Base-by-base conservation (phyloP, 1,140 invertebrate genomes). In the Eciton burchellii region DNA sequence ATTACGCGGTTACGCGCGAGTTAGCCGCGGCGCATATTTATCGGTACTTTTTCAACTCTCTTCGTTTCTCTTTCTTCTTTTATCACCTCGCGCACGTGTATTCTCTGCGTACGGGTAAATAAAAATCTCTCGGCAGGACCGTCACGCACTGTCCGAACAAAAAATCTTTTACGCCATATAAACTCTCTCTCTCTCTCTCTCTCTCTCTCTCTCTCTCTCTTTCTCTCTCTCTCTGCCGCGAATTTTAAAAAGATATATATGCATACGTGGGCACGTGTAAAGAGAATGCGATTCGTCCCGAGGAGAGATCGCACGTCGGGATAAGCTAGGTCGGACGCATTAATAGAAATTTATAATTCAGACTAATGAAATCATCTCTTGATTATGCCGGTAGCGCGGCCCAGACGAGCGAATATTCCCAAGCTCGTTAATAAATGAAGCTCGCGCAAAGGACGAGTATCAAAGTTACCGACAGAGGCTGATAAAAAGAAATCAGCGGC, bases 401-500 rank as follows among this genome's bases (percentile, higher is more conserved):
- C 43, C 21, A 14, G 21, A 68, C 54, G 54, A 57, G 63, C 63
- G 74, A 81, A 72, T 52, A 81, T 70, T 81, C 82, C 59, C 70
- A 21, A 65, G 74, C 74, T 81, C 74, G 84, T 86, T 86, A 84
- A 71, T 52, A 68, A 56, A 56, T 59, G 83, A 63, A 74, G 63
- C 59, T 84, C 60, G 41, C 54, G 26, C 66, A 68, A 57, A 72
- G 60, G 68, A 54, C 68, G n/a, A 57, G 35, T 72, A 73, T 84
- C 72, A 73, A 84, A 82, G 77, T 66, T 49, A 71, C 54, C 9
- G 65, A 56, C 79, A 21, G 24, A 62, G 14, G 41, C 56, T 87
- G 84, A 85, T 83, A 85, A 84, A 85, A 87, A 87, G 72, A 84
- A 87, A 87, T 87, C 82, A 74, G 70, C 47, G 16, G 54, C 29